phyloP scores from a whole-genome alignment of 2,113 vertebrate species.

The Chaenocephalus aceratus region DNA sequence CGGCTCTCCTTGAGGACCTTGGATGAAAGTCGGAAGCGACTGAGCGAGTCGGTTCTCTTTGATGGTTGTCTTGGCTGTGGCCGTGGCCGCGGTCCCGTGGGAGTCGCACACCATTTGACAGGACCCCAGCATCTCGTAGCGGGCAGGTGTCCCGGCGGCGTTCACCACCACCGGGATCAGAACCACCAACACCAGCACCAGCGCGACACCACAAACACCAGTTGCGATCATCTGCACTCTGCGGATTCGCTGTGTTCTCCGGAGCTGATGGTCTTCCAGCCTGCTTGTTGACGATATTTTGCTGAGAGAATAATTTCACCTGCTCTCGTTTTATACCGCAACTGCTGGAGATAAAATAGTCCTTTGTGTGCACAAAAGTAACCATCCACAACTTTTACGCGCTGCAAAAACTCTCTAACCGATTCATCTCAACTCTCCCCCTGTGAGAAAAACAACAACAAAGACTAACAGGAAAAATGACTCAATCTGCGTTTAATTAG shows the following conservation, averaged over 20 bases:
- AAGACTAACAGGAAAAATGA: background rate
- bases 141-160: conserved; percentile 92
- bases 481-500: background rate
- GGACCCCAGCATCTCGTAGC: conserved; percentile 97
- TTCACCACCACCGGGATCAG: conserved; percentile 97
- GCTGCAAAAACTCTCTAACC: conserved; percentile 27
- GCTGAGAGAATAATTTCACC: conserved; percentile 71
- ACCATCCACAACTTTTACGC: conserved; percentile 76
- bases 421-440: conserved; percentile 47
- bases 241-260: conserved; percentile 91
- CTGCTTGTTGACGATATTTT: conserved; percentile 91
- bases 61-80: conserved; percentile 86
- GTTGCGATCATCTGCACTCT: conserved; percentile 95
- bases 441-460: conserved; percentile 4
- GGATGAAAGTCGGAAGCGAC: conserved; percentile 94
- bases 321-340: conserved; percentile 14
- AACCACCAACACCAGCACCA: conserved; percentile 95
- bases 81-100: conserved; percentile 89
- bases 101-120: conserved; percentile 98
- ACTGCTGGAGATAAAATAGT: conserved; percentile 47
- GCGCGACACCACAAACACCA: conserved; percentile 95
- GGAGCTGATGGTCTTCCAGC: conserved; percentile 92
- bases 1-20: conserved; percentile 92
- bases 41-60: conserved; percentile 92
- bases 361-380: conserved; percentile 57